Conservation (phyloP, 2,888 invertebrate species). For the Xylota sylvarum region DNA sequence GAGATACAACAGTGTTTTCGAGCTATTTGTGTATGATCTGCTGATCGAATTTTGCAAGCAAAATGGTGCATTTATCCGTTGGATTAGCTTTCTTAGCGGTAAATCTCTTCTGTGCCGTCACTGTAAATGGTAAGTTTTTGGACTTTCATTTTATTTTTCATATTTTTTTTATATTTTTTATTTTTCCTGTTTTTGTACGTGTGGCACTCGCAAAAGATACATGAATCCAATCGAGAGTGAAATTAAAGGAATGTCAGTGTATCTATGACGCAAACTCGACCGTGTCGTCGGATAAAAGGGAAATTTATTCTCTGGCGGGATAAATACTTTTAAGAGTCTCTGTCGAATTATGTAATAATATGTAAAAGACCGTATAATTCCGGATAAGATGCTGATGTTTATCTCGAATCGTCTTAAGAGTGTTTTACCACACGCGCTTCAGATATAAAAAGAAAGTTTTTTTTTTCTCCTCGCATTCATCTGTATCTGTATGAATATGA, state of each 20-base stretch:
- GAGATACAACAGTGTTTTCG: slow-evolving; percentile 38
- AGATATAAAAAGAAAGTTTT: slow-evolving; percentile 53
- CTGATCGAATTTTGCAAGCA: slow-evolving; percentile 32
- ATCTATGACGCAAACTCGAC: slow-evolving; percentile 33
- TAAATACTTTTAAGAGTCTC: slow-evolving; percentile 1
- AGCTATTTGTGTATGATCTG: slow-evolving; percentile 24
- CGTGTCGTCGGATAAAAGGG: slow-evolving; percentile 10
- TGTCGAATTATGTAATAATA: slow-evolving; percentile 35
- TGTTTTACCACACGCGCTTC: slow-evolving; percentile 18
- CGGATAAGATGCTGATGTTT: slow-evolving; percentile 46
- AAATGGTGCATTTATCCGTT: slow-evolving; percentile 70
- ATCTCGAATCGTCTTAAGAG: slow-evolving; percentile 33
- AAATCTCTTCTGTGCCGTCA: slow-evolving; percentile 44
- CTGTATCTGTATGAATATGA: slow-evolving; percentile 23
- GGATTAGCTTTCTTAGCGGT: slow-evolving; percentile 73
- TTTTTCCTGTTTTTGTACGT: slow-evolving; percentile 43
- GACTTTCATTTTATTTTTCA: slow-evolving; percentile 60
- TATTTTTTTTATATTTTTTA: not conserved
- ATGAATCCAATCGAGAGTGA: slow-evolving; percentile 36
- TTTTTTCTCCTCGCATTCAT: slow-evolving; percentile 5
- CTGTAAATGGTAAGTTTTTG: slow-evolving; percentile 73
- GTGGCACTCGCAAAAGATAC: slow-evolving; percentile 30
- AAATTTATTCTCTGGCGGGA: slow-evolving; percentile 35
- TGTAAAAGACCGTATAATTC: slow-evolving; percentile 13
- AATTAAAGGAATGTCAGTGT: slow-evolving; percentile 48